Conservation (phyloP, 2,113 vertebrate genomes). For the Myotis lucifugus region DNA sequence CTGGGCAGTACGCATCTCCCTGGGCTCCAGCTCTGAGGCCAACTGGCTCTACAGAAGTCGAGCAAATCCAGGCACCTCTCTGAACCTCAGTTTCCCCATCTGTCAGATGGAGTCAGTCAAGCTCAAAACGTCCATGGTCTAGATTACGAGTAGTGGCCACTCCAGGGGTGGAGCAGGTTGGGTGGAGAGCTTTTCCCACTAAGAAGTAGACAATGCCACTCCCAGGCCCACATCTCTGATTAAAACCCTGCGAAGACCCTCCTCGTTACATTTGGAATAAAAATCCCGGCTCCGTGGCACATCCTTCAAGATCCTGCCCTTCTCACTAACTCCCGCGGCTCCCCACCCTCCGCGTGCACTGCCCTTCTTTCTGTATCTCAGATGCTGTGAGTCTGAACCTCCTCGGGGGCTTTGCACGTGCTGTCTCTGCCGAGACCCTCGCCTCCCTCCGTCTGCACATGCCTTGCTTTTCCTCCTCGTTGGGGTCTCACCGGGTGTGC, state of each 20-base stretch:
- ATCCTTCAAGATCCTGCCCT: background rate
- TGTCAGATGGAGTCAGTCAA: background rate
- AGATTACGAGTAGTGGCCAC: background rate
- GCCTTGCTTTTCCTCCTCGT: background rate
- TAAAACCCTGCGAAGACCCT: background rate
- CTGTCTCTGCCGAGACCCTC: background rate
- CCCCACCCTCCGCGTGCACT: background rate
- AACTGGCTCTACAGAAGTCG: background rate
- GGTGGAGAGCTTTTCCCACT: background rate
- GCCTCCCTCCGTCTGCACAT: too few relatives aligned
- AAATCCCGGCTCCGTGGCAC: background rate
- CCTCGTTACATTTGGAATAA: background rate
- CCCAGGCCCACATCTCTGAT: background rate
- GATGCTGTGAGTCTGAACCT: background rate
- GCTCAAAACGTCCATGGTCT: background rate
- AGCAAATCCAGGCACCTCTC: background rate
- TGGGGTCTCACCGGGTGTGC: background rate
- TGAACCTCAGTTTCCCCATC: background rate
- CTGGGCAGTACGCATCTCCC: background rate
- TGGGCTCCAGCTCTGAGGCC: background rate
- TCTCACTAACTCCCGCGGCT: rapidly evolving
- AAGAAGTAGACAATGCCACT: background rate
- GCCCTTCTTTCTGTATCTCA: background rate
- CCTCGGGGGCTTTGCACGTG: background rate
- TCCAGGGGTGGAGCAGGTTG: rapidly evolving